These are phyloP conservation scores for Pongo abelii DNA, from an alignment of 2,113 vertebrate species.

Conservation along the genomic window DNA sequence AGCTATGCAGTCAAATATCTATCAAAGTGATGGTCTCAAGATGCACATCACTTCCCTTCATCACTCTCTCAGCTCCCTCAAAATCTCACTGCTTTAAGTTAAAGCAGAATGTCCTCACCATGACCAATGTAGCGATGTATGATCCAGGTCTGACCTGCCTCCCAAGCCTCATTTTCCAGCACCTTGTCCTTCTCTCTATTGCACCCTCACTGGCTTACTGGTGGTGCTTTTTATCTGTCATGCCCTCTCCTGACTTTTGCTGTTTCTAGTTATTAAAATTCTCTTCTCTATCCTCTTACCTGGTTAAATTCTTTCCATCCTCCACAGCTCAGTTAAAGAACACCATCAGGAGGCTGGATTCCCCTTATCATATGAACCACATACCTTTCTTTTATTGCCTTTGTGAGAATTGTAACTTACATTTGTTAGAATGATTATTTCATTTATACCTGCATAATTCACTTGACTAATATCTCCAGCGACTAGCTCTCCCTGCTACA, in stretches of 20 bases:
- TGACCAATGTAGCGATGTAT: neutral
- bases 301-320: neutral
- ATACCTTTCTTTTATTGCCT: neutral
- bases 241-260: neutral
- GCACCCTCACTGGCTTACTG: neutral
- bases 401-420: neutral
- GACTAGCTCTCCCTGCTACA: neutral
- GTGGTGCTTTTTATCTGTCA: neutral
- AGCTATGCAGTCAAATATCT: neutral
- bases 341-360: neutral
- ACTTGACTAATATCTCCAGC: neutral
- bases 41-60: neutral
- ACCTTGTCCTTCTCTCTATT: neutral
- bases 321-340: neutral
- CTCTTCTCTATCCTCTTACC: neutral
- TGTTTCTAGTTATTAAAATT: neutral
- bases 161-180: neutral
- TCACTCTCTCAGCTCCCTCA: neutral
- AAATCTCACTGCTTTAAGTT: neutral
- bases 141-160: neutral
- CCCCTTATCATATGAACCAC: neutral
- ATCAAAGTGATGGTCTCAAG: neutral
- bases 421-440: constrained; percentile 9
- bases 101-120: neutral
- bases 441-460: constrained; percentile 9